Conservation (phyloP, 2,113 vertebrate species). For the Anoura caudifer region DNA sequence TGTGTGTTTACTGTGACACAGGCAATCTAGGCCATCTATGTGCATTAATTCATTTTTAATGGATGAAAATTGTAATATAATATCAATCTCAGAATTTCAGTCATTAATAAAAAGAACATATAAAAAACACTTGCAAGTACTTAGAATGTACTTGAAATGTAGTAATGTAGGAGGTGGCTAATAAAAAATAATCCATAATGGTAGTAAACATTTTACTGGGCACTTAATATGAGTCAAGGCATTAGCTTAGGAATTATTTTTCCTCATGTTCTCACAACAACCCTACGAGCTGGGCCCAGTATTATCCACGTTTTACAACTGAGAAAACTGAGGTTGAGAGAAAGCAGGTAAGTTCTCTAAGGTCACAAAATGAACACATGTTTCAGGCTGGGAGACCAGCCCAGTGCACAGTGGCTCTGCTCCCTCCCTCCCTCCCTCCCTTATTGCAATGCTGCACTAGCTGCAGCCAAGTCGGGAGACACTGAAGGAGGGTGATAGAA, state of each 20-base stretch:
- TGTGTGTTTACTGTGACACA: background rate
- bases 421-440: background rate
- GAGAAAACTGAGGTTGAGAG: background rate
- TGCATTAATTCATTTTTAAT: background rate
- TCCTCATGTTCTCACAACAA: background rate
- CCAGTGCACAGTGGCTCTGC: accelerated
- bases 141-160: background rate
- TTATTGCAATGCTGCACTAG: background rate
- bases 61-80: background rate
- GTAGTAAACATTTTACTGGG: background rate
- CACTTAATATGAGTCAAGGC: background rate
- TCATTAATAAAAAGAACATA: background rate
- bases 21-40: background rate
- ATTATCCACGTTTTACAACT: background rate
- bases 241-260: background rate
- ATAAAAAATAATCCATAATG: background rate
- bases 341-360: background rate
- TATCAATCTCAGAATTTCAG: background rate
- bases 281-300: background rate
- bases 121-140: background rate
- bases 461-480: background rate
- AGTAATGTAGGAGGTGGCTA: background rate
- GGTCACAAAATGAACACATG: background rate
- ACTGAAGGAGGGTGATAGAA: background rate
- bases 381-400: background rate